Evolutionary conservation across 1,140 invertebrate genomes (phyloP), one percentile per base, ranked within the genome.

Genomic region (Drosophila sp.): DNA sequence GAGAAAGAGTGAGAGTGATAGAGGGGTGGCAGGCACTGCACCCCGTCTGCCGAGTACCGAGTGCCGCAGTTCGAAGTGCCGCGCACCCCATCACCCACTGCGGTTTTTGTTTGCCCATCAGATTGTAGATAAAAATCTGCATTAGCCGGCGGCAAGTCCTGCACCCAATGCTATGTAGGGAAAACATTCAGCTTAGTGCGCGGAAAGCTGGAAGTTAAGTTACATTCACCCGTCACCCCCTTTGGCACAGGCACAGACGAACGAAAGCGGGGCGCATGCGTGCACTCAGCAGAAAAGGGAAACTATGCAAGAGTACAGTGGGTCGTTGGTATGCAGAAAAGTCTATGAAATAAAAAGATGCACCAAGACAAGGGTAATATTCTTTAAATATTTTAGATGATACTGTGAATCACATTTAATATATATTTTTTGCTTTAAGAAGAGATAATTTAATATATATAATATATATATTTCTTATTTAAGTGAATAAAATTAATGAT

Each of bases 81-180:
- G n/a, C 7, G 44, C 38, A 57, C 30, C 60, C 50, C 58, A 33
- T 83, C 82, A 87, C 83, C 83, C 83, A 87, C 84, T 87, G 83
- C 73, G 83, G 83, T 87, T 87, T 80, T 89, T 87, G 83, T 89
- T 89, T 87, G 83, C 84, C 84, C 83, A 87, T 83, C 76, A 87
- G 84, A 58, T 58, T 38, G 32, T 58, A 58, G 56, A 87, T 87
- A 89, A 69, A 83, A 89, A 87, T 87, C 84, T 69, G 72, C 58
- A 82, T 76, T 78, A 69, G 58, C 60, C 44, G 41, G 41, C 35
- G 23, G 41, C 40, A 56, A 58, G 54, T 66, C 71, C 38, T 33
- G 56, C 7, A 2, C 1, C 56, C 54, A 17, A 17, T 50, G 23
- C 44, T 50, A 8, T 27, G 8, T 50, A 50, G 44, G 44, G 44